Percentiles rank a stretch among this genome's conserved stretches.
Evolutionary conservation across 2,888 invertebrate genomes (phyloP).

Genomic region (Sipunculus nudus): DNA sequence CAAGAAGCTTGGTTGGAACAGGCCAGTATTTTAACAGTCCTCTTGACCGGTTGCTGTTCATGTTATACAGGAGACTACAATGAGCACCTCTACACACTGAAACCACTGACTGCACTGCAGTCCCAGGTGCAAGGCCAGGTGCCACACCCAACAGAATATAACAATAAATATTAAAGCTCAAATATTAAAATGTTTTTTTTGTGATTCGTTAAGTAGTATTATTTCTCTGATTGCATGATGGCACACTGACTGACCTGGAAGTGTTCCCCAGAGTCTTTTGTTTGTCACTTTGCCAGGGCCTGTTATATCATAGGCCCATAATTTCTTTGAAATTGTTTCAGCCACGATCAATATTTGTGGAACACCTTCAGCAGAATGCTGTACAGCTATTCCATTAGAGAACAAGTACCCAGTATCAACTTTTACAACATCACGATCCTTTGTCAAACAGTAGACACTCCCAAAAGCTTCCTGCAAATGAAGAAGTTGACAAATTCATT

Average conservation of each 20-base stretch:
- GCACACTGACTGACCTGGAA: constrained; percentile 46
- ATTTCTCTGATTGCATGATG: not conserved
- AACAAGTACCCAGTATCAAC: constrained; percentile 53
- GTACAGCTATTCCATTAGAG: constrained; percentile 58
- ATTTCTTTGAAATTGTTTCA: constrained; percentile 54
- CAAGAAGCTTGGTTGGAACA: no score
- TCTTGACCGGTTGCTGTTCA: no score
- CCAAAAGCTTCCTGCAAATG: constrained; percentile 54
- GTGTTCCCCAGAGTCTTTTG: constrained; percentile 50
- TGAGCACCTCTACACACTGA: no score
- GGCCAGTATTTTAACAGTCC: no score
- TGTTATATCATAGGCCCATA: constrained; percentile 56
- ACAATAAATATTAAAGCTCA: no score
- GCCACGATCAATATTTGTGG: constrained; percentile 56
- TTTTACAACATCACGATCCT: constrained; percentile 40
- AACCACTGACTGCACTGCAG: no score
- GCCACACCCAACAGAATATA: no score
- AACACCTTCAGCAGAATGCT: constrained; percentile 45
- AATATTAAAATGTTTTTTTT: no score
- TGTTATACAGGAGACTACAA: no score
- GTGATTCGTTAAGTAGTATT: not conserved
- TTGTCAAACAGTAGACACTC: constrained; percentile 55
- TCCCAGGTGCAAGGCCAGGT: no score
- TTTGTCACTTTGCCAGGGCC: constrained; percentile 48
- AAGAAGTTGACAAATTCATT: no score